Evolutionary conservation across 2,113 vertebrate genomes (phyloP), one percentile per base, ranked within the genome.

Genomic region (Catagonus wagneri): DNA sequence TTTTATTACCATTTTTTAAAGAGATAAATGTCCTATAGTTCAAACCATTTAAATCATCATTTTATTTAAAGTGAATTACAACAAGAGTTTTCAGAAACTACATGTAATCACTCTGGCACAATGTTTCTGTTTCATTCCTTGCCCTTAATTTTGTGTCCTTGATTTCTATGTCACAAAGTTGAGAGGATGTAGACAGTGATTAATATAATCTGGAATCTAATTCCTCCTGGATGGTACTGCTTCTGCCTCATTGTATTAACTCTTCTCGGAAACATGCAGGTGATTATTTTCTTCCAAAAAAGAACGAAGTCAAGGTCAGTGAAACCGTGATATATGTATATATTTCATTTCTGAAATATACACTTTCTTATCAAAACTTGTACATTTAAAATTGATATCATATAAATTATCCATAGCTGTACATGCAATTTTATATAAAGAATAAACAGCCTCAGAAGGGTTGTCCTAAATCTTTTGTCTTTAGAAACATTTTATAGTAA

Each of bases 151-250:
- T 96, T 95, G 92, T 95, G 91, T 90, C 98, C 94, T 98, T 97
- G 91, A 95, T 96, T 95, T 93, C 63, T 94, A 3, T 89, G 63
- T 97, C 80, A 98, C 84, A 94, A 96, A 95, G 56, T 94, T 97
- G 97, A 98, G 92, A 92, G 93, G 71, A 96, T 90, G 4, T 84
- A 97, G 83, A 81, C 27, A 93, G 89, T 94, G 96, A 98, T 98
- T 98, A 98, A 97, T 96, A 97, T 95, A 97, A 97, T 92, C 93
- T 97, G 94, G 58, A 94, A 92, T 98, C 68, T 97, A 98, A 98
- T 98, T 96, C 90, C 92, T 95, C 92, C 88, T 84, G 75, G 83
- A 97, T 76, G 90, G 85, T 23, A 83, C 74, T 90, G 50, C 68
- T 93, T 98, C 93, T 97, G 78, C 80, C 36, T 96, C 76, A 91